Conservation (phyloP, 2,888 invertebrate genomes). For the Ophion slaviceki region DNA sequence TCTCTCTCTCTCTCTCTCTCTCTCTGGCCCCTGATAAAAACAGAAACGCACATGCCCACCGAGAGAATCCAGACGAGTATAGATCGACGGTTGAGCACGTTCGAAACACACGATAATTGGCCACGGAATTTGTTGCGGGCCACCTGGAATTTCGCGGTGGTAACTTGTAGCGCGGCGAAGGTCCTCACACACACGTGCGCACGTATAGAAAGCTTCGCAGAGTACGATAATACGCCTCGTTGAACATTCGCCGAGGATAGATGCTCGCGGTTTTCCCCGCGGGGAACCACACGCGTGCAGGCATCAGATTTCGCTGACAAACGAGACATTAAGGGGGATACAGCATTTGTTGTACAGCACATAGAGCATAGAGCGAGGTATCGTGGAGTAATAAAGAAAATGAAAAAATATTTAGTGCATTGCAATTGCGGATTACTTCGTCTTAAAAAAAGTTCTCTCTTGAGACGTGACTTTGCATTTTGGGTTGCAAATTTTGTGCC, state of each 20-base stretch:
- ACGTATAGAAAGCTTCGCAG: conserved; percentile 10
- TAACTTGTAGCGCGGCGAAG: conserved; percentile 49
- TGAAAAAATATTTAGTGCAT: not conserved
- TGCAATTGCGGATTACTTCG: not conserved
- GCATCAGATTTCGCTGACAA: conserved; percentile 30
- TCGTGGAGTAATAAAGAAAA: not conserved
- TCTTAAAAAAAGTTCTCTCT: not conserved
- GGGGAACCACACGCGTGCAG: conserved; percentile 23
- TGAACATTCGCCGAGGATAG: conserved; percentile 58
- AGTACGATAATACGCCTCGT: conserved; percentile 54
- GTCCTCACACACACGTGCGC: conserved; percentile 12
- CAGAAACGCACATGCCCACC: not conserved
- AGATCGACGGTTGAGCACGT: conserved; percentile 57
- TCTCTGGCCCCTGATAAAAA: not conserved
- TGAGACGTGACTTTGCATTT: not conserved
- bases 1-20: not conserved
- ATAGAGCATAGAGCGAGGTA: not conserved
- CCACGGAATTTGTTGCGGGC: conserved; percentile 66
- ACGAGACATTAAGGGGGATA: conserved; percentile 22
- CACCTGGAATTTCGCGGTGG: conserved; percentile 63
- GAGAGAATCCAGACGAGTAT: conserved; percentile 20
- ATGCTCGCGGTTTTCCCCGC: conserved; percentile 49
- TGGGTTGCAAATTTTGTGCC: too few relatives aligned
- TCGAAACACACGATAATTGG: conserved; percentile 68
- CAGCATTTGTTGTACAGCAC: not conserved